phyloP scores from a whole-genome alignment of 2,113 vertebrate species.

The Corythaeola cristata region DNA sequence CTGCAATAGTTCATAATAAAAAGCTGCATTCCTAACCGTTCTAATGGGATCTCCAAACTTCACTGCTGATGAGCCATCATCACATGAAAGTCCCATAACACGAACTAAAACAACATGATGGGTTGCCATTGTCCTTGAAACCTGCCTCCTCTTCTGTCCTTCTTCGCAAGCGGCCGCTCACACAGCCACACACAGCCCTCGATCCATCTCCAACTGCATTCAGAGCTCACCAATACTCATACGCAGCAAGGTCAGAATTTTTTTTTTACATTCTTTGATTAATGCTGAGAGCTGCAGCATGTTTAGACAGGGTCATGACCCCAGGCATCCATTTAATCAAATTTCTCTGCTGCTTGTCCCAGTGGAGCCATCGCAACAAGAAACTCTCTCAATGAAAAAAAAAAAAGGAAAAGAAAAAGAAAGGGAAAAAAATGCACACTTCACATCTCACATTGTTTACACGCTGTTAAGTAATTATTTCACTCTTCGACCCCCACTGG shows the following conservation, averaged over 20 bases:
- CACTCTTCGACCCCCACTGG: constrained; percentile 75
- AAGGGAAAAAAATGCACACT: constrained; percentile 65
- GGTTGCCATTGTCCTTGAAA: constrained; percentile 43
- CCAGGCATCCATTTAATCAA: constrained; percentile 90
- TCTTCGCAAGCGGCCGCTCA: constrained; percentile 33
- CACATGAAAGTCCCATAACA: constrained; percentile 28
- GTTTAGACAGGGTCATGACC: constrained; percentile 87
- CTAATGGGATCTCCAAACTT: constrained; percentile 3
- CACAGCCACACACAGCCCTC: background rate
- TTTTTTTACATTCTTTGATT: constrained; percentile 83
- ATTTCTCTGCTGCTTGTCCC: constrained; percentile 86
- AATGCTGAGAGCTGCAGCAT: constrained; percentile 86
- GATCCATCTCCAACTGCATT: constrained; percentile 39
- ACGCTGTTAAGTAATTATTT: constrained; percentile 88
- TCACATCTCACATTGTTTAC: constrained; percentile 84
- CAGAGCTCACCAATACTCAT: constrained; percentile 63
- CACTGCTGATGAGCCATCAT: background rate
- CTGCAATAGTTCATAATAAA: background rate
- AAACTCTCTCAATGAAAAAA: constrained; percentile 79
- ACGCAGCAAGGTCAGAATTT: constrained; percentile 81
- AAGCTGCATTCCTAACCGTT: background rate
- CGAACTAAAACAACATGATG: constrained; percentile 20
- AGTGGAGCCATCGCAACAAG: constrained; percentile 79
- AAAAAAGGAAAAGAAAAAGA: background rate
- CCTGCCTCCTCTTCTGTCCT: background rate